Percentiles rank a stretch among this genome's conserved stretches.
phyloP scores from a whole-genome alignment of 2,113 vertebrate genomes.

The Crotalus tigris region DNA sequence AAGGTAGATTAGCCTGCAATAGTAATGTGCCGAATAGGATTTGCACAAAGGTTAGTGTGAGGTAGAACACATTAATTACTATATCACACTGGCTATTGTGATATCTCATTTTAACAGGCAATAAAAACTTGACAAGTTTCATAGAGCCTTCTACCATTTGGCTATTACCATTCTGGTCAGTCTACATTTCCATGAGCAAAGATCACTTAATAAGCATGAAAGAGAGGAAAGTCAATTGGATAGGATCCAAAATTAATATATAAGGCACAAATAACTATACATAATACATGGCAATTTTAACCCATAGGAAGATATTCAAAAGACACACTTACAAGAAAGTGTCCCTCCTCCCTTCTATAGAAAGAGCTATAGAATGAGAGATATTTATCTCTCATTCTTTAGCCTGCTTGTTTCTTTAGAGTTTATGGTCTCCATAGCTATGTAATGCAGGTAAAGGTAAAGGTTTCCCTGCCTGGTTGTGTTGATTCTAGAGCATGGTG shows the following conservation, averaged over 20 bases:
- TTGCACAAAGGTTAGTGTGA: background rate
- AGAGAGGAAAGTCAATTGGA: background rate
- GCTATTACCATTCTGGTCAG: background rate
- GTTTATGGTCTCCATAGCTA: background rate
- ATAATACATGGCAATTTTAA: background rate
- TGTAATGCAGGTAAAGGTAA: background rate
- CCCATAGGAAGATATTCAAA: background rate
- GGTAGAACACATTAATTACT: background rate
- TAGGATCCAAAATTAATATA: background rate
- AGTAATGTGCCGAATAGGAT: background rate
- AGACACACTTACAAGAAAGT: background rate
- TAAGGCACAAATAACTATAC: background rate
- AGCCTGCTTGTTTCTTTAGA: too few species aligned
- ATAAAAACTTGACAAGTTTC: background rate
- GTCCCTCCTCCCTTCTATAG: background rate
- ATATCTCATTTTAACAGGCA: background rate
- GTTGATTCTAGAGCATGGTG: too few species aligned
- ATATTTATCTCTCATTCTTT: too few species aligned
- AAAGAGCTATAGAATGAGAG: background rate
- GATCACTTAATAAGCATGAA: background rate
- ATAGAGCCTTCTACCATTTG: background rate
- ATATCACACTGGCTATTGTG: background rate
- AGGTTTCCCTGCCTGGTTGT: too few species aligned
- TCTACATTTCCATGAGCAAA: background rate
- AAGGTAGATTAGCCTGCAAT: background rate